phyloP scores from a whole-genome alignment of 2,113 vertebrate genomes.

The Urocynchramus pylzowi region DNA sequence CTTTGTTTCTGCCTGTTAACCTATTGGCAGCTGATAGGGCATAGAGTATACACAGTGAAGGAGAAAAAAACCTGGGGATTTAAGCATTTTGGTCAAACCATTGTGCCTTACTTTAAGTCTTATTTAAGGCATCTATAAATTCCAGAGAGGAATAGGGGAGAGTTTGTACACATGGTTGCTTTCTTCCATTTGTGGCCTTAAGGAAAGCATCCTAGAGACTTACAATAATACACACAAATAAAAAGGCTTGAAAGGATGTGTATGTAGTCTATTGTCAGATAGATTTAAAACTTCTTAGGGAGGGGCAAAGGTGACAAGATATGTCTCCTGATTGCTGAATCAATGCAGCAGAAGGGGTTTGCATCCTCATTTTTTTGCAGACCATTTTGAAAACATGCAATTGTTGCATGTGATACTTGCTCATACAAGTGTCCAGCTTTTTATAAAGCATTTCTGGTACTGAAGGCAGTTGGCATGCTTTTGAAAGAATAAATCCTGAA shows the following conservation, averaged over 20 bases:
- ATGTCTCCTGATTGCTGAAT: neutral
- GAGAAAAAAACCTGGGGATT: neutral
- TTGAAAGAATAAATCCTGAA: neutral
- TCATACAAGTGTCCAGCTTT: neutral
- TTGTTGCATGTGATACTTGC: neutral
- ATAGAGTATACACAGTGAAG: neutral
- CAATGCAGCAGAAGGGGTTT: neutral
- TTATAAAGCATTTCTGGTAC: neutral
- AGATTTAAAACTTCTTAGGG: neutral
- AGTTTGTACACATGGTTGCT: neutral
- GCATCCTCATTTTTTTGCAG: neutral
- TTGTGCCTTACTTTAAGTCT: neutral
- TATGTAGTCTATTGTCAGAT: neutral
- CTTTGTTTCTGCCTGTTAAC: neutral
- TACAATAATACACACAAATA: neutral
- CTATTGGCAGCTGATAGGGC: neutral
- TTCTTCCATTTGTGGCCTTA: neutral
- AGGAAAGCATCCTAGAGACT: neutral
- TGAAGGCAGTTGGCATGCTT: neutral
- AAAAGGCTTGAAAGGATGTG: neutral
- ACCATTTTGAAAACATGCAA: neutral
- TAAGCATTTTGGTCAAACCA: neutral
- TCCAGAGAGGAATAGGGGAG: neutral
- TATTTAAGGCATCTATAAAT: neutral
- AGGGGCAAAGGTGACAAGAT: neutral